Base-by-base conservation (phyloP, 2,888 invertebrate species). In the Sarcophaga rosellei region DNA sequence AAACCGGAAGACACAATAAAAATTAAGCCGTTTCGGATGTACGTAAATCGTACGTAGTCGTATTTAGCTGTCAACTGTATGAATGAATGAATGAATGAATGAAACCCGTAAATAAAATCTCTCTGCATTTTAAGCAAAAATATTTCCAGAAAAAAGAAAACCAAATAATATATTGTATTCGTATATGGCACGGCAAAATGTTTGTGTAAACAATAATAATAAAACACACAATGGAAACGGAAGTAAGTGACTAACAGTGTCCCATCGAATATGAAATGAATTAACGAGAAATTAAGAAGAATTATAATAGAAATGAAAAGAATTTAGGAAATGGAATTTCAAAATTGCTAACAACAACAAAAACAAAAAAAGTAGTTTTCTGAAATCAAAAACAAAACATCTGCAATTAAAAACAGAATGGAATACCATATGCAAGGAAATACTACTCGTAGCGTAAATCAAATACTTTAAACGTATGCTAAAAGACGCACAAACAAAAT, bases 1-100 rank as follows among this genome's bases (percentile, higher is more conserved):
- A 83, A 89, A 90, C 91, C 91, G 91, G 91, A 91, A 91, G 89
- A 90, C 90, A 90, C 90, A 92, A 91, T 91, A 92, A 91, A 89
- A 53, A 90, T 89, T 88, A 87, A 88, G 88, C 85, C 89, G 84
- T 87, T 88, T 88, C 88, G 88, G 89, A 88, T 88, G 88, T 88
- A 73, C 73, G 79, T 53, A 53, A 53, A 53, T 35, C 35, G 35
- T 53, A 53, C 53, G 53, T 25, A 62, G 17, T 62, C 44, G 53
- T 17, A 53, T 53, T 53, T 12, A 15, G 53, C 17, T 45, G 21
- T 72, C 73, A 62, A 2, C 8, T 59, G 45, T 21, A 63, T 62
- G 4, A 23, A 35, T 61, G 45, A 20, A 68, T 25, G 12, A 68
- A 47, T 35, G 35, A 5, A 2, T 35, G 35, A 2, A 10, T 35